Evolutionary conservation across 2,797 vertebrate species (phyloP).

Genomic region (Melanotaenia nigrans): DNA sequence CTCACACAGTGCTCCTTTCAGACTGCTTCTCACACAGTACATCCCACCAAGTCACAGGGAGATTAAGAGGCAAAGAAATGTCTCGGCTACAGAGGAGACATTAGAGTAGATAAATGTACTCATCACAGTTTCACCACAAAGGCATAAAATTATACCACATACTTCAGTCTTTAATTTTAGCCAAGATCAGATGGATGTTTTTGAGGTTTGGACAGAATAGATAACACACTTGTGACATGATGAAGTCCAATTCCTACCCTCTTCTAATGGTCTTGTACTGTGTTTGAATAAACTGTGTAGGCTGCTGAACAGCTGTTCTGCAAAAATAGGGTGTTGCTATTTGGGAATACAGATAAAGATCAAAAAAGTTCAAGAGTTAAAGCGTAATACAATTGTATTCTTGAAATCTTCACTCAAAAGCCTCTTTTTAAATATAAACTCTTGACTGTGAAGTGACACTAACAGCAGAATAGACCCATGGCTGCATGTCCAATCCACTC

Average conservation of each 20-base stretch:
- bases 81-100: conserved; percentile 58
- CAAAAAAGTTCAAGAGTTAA: not conserved
- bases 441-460: conserved; percentile 25
- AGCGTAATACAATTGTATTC: not conserved
- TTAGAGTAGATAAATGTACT: conserved; percentile 5
- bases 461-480: conserved; percentile 13
- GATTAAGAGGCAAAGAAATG: conserved; percentile 32
- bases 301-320: conserved; percentile 21
- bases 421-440: not conserved
- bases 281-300: conserved; percentile 15
- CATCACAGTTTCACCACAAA: conserved; percentile 32
- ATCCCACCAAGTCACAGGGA: conserved; percentile 49
- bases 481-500: conserved; percentile 8
- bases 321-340: not conserved
- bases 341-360: conserved; percentile 10
- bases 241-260: not conserved
- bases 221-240: not conserved
- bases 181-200: not conserved
- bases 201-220: not conserved
- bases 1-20: conserved; percentile 22
- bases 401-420: not conserved
- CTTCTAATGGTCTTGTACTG: not conserved
- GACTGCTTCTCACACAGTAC: conserved; percentile 36
- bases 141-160: conserved; percentile 18
- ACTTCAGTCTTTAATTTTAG: not conserved